Conservation (phyloP, 2,888 invertebrate genomes). For the Copidosoma aretas region DNA sequence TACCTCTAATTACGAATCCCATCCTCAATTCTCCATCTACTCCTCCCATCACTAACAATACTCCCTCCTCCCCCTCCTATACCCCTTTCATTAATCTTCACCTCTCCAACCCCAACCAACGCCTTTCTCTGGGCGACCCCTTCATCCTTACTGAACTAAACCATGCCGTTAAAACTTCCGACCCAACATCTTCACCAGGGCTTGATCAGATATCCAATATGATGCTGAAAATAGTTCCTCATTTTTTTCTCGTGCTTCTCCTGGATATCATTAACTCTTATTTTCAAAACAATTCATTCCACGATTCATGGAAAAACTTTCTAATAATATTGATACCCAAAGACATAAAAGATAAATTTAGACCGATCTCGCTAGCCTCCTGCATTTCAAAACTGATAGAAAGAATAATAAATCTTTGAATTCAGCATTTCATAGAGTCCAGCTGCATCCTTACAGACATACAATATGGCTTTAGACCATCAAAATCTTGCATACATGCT, state of each 20-base stretch:
- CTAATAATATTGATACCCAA: conserved; percentile 4
- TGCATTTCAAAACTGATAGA: conserved; percentile 1
- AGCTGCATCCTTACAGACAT: neutral
- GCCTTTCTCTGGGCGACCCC: too few relatives aligned
- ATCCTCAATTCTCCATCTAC: too few relatives aligned
- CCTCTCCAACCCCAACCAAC: too few relatives aligned
- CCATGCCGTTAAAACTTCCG: neutral
- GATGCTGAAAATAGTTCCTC: neutral
- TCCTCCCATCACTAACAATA: neutral
- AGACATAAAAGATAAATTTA: neutral
- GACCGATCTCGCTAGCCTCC: conserved; percentile 4
- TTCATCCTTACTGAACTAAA: neutral
- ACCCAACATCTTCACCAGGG: conserved; percentile 5
- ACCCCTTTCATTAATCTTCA: too few relatives aligned
- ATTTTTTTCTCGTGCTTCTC: neutral
- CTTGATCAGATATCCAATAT: conserved; percentile 4
- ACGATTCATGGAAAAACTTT: conserved; percentile 6
- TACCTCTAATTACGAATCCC: too few relatives aligned
- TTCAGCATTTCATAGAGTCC: neutral
- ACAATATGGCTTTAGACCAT: neutral
- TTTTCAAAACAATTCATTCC: neutral
- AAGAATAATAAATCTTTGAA: conserved; percentile 8
- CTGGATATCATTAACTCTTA: neutral
- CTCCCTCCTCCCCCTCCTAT: too few relatives aligned
- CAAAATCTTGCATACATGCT: neutral